These are phyloP conservation scores for Danaus chrysippus DNA, from an alignment of 2,888 invertebrate species.

Conservation along the genomic window DNA sequence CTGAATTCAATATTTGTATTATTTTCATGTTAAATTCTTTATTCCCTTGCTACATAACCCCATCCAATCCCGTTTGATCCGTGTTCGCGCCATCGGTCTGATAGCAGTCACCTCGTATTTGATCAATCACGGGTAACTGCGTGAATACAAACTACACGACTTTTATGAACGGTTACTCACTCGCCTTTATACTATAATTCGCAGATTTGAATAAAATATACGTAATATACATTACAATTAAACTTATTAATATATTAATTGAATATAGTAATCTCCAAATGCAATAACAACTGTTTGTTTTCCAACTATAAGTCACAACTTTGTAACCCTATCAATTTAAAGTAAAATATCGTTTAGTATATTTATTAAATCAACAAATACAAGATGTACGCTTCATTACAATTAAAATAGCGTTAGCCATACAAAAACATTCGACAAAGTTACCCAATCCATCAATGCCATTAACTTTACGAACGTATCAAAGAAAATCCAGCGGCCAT, in stretches of 20 bases:
- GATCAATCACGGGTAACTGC: constrained; percentile 51
- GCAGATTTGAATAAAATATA: too few relatives aligned
- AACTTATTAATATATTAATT: too few relatives aligned
- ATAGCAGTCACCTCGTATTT: constrained; percentile 55
- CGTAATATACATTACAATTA: too few relatives aligned
- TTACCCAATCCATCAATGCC: constrained; percentile 37
- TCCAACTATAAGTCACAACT: background rate
- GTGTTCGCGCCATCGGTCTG: constrained; percentile 65
- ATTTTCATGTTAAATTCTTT: too few relatives aligned
- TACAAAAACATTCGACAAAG: constrained; percentile 17
- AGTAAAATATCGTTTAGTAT: background rate
- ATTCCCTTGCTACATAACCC: constrained; percentile 29
- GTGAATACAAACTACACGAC: constrained; percentile 57
- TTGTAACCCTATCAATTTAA: background rate
- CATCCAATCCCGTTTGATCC: constrained; percentile 49
- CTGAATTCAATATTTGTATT: too few relatives aligned
- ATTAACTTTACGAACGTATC: constrained; percentile 58
- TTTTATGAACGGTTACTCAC: constrained; percentile 30
- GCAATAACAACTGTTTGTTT: too few relatives aligned
- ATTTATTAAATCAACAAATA: too few relatives aligned
- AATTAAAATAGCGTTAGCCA: background rate
- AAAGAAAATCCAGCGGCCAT: constrained; percentile 69
- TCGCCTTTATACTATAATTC: background rate
- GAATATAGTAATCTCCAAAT: too few relatives aligned
- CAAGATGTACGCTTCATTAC: background rate